These are phyloP conservation scores for Monopterus albus DNA, from an alignment of 2,113 vertebrate species.

Conservation along the genomic window DNA sequence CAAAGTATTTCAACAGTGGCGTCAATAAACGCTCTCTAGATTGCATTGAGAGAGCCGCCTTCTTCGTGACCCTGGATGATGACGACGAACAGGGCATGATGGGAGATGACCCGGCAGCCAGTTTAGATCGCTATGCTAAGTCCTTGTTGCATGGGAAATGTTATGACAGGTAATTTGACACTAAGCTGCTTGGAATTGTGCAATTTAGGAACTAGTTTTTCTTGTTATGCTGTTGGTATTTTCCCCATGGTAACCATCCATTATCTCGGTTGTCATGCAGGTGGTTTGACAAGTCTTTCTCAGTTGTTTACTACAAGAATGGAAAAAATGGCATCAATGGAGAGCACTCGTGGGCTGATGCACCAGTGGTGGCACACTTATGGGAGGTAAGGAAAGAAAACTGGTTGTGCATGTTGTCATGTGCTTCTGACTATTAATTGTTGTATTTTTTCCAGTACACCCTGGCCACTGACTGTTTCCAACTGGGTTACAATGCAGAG, in stretches of 20 bases:
- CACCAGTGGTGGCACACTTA: constrained; percentile 87
- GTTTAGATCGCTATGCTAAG: constrained; percentile 87
- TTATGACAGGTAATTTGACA: constrained; percentile 85
- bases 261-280: constrained; percentile 64
- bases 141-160: constrained; percentile 88
- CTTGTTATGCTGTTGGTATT: background rate
- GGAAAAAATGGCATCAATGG: constrained; percentile 89
- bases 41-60: constrained; percentile 87
- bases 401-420: background rate
- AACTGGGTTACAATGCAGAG: constrained; percentile 90
- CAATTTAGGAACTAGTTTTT: background rate
- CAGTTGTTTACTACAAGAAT: constrained; percentile 86
- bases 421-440: too few species aligned
- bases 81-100: constrained; percentile 85
- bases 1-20: constrained; percentile 81
- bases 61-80: constrained; percentile 88
- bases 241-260: background rate
- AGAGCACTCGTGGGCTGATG: constrained; percentile 92
- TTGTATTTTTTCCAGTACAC: too few species aligned
- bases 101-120: constrained; percentile 81
- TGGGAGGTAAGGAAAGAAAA: constrained; percentile 85
- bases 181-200: background rate
- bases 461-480: constrained; percentile 87
- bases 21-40: constrained; percentile 84
- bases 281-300: constrained; percentile 94